A percentile compares a stretch with the other conserved stretches of the same genome.
These are phyloP conservation scores for Chroicocephalus ridibundus DNA, from an alignment of 2,113 vertebrate species.

Conservation along the genomic window DNA sequence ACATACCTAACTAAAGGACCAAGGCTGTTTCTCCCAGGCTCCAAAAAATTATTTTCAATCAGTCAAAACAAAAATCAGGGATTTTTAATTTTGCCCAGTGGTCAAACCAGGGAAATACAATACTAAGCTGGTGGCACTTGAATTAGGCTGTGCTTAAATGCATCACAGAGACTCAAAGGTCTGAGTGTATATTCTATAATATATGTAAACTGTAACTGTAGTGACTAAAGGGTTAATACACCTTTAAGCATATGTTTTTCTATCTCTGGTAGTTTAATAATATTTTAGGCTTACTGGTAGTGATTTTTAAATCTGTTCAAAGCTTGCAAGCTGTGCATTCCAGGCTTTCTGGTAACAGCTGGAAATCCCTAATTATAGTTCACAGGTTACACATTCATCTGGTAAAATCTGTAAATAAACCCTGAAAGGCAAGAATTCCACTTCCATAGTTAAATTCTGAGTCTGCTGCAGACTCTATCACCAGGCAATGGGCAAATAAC, in stretches of 20 bases:
- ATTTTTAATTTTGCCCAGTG: background rate
- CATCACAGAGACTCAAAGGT: background rate
- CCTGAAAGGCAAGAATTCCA: slow-evolving; percentile 68
- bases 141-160: background rate
- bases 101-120: background rate
- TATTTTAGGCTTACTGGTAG: slow-evolving; percentile 66
- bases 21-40: background rate
- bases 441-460: slow-evolving; percentile 58
- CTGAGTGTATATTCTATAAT: background rate
- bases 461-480: slow-evolving; percentile 11
- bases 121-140: background rate
- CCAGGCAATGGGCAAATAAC: background rate
- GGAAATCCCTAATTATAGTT: slow-evolving; percentile 76
- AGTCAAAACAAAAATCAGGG: background rate
- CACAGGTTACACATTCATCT: slow-evolving; percentile 68
- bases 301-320: slow-evolving; percentile 52
- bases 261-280: slow-evolving; percentile 51
- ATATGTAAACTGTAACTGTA: background rate
- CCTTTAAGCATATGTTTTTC: background rate
- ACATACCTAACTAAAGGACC: background rate
- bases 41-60: background rate
- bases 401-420: slow-evolving; percentile 74
- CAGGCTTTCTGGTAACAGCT: slow-evolving; percentile 72
- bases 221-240: background rate
- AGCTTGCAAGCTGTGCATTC: slow-evolving; percentile 60